Conservation (phyloP, 2,797 vertebrate genomes). For the Discoglossus pictus region DNA sequence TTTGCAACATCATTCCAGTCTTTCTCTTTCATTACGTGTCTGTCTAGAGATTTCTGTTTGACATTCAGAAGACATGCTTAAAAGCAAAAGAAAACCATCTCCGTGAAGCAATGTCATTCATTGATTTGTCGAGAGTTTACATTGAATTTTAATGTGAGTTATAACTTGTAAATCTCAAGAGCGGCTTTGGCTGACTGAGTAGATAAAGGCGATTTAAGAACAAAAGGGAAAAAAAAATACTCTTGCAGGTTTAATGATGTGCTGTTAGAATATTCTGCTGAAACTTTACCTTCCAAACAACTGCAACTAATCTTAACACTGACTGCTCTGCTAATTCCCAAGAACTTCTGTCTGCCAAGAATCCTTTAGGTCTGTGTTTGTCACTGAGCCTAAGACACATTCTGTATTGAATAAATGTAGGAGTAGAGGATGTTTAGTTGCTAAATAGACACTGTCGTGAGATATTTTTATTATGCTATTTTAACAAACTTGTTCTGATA, state of each 20-base stretch:
- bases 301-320: slow-evolving; percentile 12
- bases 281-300: slow-evolving; percentile 19
- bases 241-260: slow-evolving; percentile 35
- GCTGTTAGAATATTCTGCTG: slow-evolving; percentile 12
- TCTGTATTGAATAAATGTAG: not conserved
- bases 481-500: too few relatives aligned
- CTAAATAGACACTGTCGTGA: too few relatives aligned
- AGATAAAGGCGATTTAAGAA: slow-evolving; percentile 42
- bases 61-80: slow-evolving; percentile 39
- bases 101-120: slow-evolving; percentile 35
- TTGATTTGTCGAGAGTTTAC: slow-evolving; percentile 45
- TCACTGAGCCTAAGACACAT: not conserved
- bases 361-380: not conserved
- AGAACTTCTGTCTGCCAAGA: not conserved
- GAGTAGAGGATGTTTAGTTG: too few relatives aligned
- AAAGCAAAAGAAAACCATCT: slow-evolving; percentile 37
- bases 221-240: slow-evolving; percentile 42
- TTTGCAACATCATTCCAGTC: slow-evolving; percentile 20
- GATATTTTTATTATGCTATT: too few relatives aligned
- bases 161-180: slow-evolving; percentile 46
- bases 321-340: slow-evolving; percentile 9
- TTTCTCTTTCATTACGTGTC: slow-evolving; percentile 27
- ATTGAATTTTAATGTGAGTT: slow-evolving; percentile 47
- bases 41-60: slow-evolving; percentile 30
- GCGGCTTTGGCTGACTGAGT: slow-evolving; percentile 31